Base-by-base conservation (phyloP, 2,888 invertebrate species). In the Emmelina monodactyla region DNA sequence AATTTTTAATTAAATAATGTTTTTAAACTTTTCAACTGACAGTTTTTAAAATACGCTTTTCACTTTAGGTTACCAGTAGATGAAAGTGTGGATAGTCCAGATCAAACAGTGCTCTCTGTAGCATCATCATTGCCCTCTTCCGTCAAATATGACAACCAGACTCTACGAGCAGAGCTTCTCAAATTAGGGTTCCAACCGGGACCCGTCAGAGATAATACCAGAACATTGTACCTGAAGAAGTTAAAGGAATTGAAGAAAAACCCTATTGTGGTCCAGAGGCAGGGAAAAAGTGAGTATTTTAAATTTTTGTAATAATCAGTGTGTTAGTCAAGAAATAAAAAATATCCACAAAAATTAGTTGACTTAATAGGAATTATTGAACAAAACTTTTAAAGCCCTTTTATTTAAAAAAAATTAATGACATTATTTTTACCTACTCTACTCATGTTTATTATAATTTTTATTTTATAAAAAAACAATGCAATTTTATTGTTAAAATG, bases 201-300 rank as follows among this genome's bases (percentile, higher is more conserved):
- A 0, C 95, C 95, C 2, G 88, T 95, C 46, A 89, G 88, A 1
- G 71, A 83, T 10, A 83, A 85, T 2, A 95, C 94, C 0, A 88
- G 90, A 46, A 82, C 85, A 1, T 63, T 93, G 6, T 95, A 95
- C 55, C 67, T 92, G 32, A 88, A 85, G 56, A 87, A 88, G 48
- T 67, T 94, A 16, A 82, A 84, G 28, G 84, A 85, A 34, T 63
- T 90, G 39, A 82, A 72, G 50, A 71, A 69, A 39, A 53, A 49
- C 2, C 55, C 64, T 1, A 55, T 61, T 28, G 46, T 61, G 3
- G 47, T 48, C 9, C 49, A 44, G 19, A 53, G 45, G 25, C 45
- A 55, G 32, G 58, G 53, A 14, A 68, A 62, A 58, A 54, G 69
- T 68, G 35, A 60, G 65, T 60, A 29, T 28, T 25, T 32, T 16